phyloP scores from a whole-genome alignment of 2,113 vertebrate genomes.

The Pelobates fuscus region DNA sequence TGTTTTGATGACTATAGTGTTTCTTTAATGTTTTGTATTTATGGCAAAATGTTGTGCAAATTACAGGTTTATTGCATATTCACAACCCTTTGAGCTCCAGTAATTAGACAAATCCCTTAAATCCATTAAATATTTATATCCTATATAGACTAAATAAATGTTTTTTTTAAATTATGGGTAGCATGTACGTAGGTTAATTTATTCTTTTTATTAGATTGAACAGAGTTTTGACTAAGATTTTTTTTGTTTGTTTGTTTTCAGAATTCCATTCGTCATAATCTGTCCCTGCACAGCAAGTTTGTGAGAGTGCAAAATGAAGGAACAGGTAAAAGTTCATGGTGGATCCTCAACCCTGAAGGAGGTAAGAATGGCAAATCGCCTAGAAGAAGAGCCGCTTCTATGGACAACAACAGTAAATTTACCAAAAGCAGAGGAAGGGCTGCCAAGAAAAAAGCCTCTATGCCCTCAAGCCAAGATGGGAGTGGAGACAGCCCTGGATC shows the following conservation, averaged over 20 bases:
- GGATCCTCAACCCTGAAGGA: constrained; percentile 98
- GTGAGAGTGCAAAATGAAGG: constrained; percentile 96
- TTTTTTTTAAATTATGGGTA: no score
- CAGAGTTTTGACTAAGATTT: not conserved
- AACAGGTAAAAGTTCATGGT: constrained; percentile 98
- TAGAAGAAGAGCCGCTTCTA: constrained; percentile 88
- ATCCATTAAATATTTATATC: no score
- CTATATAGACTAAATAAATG: no score
- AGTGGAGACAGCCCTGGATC: constrained; percentile 88
- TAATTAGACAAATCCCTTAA: no score
- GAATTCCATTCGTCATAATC: constrained; percentile 97
- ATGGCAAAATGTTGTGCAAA: no score
- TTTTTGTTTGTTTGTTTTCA: constrained; percentile 56
- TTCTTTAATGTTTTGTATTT: no score
- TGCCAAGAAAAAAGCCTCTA: constrained; percentile 95
- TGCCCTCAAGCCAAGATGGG: constrained; percentile 88
- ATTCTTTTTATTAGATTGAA: not conserved
- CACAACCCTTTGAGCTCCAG: no score
- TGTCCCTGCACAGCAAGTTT: constrained; percentile 97
- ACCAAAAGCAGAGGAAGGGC: constrained; percentile 93
- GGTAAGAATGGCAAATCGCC: constrained; percentile 97
- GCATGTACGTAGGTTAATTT: no score
- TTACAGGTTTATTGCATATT: no score
- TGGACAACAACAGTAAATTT: constrained; percentile 99
- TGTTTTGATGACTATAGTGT: no score